Evolutionary conservation across 2,888 invertebrate genomes (phyloP), one percentile per base, ranked within the genome.

Genomic region (Fragum sueziense): DNA sequence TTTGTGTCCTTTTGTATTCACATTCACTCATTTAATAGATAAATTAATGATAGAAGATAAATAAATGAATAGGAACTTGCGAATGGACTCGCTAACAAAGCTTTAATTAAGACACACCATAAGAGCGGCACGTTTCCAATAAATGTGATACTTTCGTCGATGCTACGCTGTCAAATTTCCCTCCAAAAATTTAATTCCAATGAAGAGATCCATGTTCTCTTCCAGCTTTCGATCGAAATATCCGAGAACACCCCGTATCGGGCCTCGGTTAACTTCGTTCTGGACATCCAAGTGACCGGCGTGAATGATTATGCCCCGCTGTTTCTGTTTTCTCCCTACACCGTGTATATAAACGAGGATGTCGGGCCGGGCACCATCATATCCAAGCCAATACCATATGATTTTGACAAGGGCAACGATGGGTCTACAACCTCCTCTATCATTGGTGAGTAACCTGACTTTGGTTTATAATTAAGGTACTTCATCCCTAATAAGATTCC

Each of bases 301-400:
- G 86, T 87, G 20, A 89, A 89, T 74, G 89, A 89, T 71, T 80
- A 87, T 74, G 81, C 85, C 9, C 89, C 89, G 1, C 70, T 86
- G 20, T 85, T 85, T 65, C 74, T 81, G 20, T 74, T 77, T 9
- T 74, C 83, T 11, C 86, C 88, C 1, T 61, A 75, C 31, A 70
- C 75, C 2, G 74, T 87, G 11, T 78, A 81, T 59, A 61, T 89
- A 1, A 74, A 77, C 29, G 89, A 89, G 70, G 70, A 82, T 41
- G 70, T 74, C n/a, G 51, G 82, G 4, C 73, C 85, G 3, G 88
- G 88, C 2, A 68, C 73, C 11, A 62, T 82, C 34, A 67, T 88
- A 2, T 68, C 78, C 6, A 78, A 70, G 9, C 75, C 86, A 1
- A 83, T 76, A 11, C 85, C 86, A 4, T 86, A 81, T 51, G 89